Evolutionary conservation across 2,888 invertebrate species (phyloP).

Genomic region (Fragum sueziense): DNA sequence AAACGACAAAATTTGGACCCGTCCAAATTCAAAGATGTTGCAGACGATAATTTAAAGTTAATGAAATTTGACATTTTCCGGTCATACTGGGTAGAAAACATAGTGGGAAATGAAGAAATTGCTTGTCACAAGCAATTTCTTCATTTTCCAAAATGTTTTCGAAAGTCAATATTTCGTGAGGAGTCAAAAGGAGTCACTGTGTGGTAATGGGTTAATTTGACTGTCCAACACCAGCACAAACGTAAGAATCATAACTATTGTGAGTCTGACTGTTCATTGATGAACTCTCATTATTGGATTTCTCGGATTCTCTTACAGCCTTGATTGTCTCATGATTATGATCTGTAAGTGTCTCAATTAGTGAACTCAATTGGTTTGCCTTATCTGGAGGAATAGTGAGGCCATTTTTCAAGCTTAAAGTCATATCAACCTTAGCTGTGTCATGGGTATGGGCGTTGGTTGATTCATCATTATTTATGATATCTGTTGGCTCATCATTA

Average conservation of each 20-base stretch:
- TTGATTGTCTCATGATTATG: background rate
- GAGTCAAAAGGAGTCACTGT: too few relatives aligned
- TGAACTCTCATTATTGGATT: background rate
- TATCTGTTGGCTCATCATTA: background rate
- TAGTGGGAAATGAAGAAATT: background rate
- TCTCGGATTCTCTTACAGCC: background rate
- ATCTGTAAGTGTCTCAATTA: background rate
- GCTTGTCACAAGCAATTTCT: background rate
- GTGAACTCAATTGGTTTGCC: background rate
- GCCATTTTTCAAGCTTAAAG: background rate
- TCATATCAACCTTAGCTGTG: background rate
- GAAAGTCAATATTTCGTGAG: too few relatives aligned
- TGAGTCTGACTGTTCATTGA: background rate
- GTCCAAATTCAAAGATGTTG: too few relatives aligned
- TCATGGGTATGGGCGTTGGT: background rate
- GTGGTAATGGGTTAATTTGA: background rate
- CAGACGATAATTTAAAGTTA: too few relatives aligned
- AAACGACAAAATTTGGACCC: too few relatives aligned
- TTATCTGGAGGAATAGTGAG: background rate
- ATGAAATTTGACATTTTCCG: too few relatives aligned
- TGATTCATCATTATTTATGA: background rate
- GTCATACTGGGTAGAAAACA: too few relatives aligned
- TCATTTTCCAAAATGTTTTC: background rate
- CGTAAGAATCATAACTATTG: constrained; percentile 6
- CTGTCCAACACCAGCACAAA: background rate